These are phyloP conservation scores for Paguma larvata DNA, from an alignment of 2,797 vertebrate species.

Conservation along the genomic window DNA sequence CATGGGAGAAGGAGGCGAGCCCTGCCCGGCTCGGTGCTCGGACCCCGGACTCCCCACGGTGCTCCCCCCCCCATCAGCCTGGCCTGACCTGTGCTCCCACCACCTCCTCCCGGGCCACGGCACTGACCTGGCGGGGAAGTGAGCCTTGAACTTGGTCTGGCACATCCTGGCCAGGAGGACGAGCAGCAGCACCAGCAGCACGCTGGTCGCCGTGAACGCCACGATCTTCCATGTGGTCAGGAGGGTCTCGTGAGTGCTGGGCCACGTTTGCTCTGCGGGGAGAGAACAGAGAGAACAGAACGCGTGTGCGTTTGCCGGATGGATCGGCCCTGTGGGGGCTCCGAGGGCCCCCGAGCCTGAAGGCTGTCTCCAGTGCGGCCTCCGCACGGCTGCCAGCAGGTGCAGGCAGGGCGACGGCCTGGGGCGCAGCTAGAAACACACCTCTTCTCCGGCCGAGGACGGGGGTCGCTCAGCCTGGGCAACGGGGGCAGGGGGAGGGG, in stretches of 20 bases:
- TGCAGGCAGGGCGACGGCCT: no score
- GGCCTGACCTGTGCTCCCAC: background rate
- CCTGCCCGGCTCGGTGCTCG: background rate
- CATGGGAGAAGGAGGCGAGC: background rate
- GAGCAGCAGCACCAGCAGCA: conserved; percentile 92
- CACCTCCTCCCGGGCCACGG: background rate
- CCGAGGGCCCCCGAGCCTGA: background rate
- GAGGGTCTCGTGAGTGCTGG: conserved; percentile 91
- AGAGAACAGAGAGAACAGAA: conserved; percentile 42
- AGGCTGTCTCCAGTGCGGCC: fast-evolving
- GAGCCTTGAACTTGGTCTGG: conserved; percentile 93
- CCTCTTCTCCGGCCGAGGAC: background rate
- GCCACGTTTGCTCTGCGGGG: conserved; percentile 91
- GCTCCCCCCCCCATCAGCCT: no score
- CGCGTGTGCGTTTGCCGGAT: no score
- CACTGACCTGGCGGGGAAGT: conserved; percentile 91
- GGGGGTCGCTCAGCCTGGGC: background rate
- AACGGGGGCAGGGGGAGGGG: background rate
- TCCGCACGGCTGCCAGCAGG: background rate
- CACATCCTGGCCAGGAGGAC: conserved; percentile 93
- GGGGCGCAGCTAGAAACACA: background rate
- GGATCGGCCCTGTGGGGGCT: no score
- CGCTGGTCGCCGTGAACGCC: conserved; percentile 93
- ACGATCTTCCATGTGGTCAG: conserved; percentile 94
- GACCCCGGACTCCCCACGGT: background rate